These are phyloP conservation scores for Cirrhinus mrigala DNA, from an alignment of 2,797 vertebrate species.

Conservation along the genomic window DNA sequence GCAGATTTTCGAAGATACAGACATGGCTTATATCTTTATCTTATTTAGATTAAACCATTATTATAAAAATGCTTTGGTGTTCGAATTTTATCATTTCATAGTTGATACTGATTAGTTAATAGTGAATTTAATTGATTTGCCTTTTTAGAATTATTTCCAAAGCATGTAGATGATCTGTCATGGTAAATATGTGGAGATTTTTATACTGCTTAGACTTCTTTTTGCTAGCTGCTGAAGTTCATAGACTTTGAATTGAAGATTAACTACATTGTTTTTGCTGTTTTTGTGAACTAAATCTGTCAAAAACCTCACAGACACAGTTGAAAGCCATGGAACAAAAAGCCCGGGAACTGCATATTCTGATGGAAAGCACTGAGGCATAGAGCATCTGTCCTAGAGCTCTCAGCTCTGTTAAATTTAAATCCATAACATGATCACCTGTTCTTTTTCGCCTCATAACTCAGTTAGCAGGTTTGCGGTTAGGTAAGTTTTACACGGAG, in stretches of 20 bases:
- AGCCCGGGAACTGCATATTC: slow-evolving; percentile 65
- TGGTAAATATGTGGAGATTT: neutral
- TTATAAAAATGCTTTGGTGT: slow-evolving; percentile 21
- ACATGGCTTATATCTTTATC: neutral
- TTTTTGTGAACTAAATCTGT: slow-evolving; percentile 77
- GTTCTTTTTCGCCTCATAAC: neutral
- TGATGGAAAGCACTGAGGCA: slow-evolving; percentile 56
- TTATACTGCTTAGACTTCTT: neutral
- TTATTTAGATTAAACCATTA: slow-evolving; percentile 32
- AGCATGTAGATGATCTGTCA: neutral
- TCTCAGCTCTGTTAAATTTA: slow-evolving; percentile 33
- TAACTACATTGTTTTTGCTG: slow-evolving; percentile 63
- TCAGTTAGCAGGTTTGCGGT: slow-evolving; percentile 18
- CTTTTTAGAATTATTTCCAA: neutral
- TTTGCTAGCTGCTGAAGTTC: slow-evolving; percentile 11
- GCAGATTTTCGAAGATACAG: neutral
- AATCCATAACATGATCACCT: slow-evolving; percentile 21
- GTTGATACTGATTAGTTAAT: slow-evolving; percentile 32
- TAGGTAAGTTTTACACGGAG: neutral
- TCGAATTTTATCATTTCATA: neutral
- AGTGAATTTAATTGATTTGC: slow-evolving; percentile 9
- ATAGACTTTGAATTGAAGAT: slow-evolving; percentile 64
- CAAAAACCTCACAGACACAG: slow-evolving; percentile 69
- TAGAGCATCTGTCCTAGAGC: slow-evolving; percentile 38
- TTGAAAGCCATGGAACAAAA: slow-evolving; percentile 65